Evolutionary conservation across 2,888 invertebrate genomes (phyloP), one percentile per base, ranked within the genome.

Genomic region (Parnassius glacialis): DNA sequence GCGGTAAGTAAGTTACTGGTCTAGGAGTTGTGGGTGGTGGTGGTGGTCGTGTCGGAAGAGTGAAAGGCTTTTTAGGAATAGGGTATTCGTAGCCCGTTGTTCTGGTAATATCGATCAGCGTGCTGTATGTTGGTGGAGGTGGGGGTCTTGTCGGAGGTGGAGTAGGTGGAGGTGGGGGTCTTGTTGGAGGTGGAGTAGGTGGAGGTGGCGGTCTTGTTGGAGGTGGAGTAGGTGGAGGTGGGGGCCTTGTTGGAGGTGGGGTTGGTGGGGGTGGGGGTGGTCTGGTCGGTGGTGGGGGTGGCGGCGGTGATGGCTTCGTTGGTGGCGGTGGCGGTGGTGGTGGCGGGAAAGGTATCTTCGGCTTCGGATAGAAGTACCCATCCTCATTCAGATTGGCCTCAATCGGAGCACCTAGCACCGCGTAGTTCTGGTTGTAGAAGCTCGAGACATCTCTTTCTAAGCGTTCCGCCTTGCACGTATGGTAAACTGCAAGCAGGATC

Each of bases 281-380:
- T 10, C 68, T 64, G 43, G 68, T 63, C 7, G 68, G 66, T 7
- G 64, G 61, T n/a, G 66, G 65, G 2, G 70, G 65, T 3, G 70
- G 63, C 25, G 69, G 53, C 9, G 65, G 69, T 16, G 67, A 67
- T 20, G 69, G 63, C 5, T 64, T 64, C 3, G 59, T 58, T 2
- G 62, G 64, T 1, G 68, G 65, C 44, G 67, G 57, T 7, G 71
- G 71, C 9, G 75, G 74, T 5, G 79, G 78, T 2, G 84, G 87
- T 7, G 85, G 85, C 10, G 90, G 89, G 74, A 90, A 90, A 0
- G 87, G 90, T 11, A 85, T 76, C 68, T 81, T 83, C 25, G 88
- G 88, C 64, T 89, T 86, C 12, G 89, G 88, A 73, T 90, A 92
- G 75, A 89, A 90, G 73, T 92, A 92, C 3, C 91, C 91, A 73